Evolutionary conservation across 2,113 vertebrate genomes (phyloP).

Genomic region (Propithecus coquereli): DNA sequence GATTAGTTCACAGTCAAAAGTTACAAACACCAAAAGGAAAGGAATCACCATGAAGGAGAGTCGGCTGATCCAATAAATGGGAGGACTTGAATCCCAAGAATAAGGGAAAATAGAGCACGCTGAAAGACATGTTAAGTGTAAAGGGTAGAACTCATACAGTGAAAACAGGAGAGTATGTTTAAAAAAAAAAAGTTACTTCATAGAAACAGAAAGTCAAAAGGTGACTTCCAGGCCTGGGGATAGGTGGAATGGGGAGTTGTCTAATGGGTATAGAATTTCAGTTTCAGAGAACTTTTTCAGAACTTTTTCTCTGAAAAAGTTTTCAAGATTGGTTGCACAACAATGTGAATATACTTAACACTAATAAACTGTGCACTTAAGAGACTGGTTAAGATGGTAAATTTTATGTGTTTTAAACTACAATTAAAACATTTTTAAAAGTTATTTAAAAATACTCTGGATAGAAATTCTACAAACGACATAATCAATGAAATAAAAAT

Average conservation of each 20-base stretch:
- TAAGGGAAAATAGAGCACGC: not conserved
- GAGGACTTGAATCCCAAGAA: not conserved
- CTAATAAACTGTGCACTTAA: not conserved
- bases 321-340: not conserved
- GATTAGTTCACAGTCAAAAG: not conserved
- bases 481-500: not conserved
- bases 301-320: not conserved
- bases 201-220: not conserved
- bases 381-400: not conserved
- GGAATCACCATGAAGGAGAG: not conserved
- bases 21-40: not conserved
- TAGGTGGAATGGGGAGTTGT: too few relatives aligned
- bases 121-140: not conserved
- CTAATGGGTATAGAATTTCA: too few relatives aligned
- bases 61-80: not conserved
- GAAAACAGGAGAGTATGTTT: not conserved
- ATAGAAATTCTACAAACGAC: not conserved
- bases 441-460: not conserved
- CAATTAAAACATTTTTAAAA: not conserved
- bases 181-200: not conserved
- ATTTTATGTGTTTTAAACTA: not conserved
- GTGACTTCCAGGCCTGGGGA: not conserved
- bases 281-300: too few relatives aligned
- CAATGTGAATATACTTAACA: not conserved
- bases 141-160: not conserved